Base-by-base conservation (phyloP, 2,113 vertebrate species). In the Ondatra zibethicus region DNA sequence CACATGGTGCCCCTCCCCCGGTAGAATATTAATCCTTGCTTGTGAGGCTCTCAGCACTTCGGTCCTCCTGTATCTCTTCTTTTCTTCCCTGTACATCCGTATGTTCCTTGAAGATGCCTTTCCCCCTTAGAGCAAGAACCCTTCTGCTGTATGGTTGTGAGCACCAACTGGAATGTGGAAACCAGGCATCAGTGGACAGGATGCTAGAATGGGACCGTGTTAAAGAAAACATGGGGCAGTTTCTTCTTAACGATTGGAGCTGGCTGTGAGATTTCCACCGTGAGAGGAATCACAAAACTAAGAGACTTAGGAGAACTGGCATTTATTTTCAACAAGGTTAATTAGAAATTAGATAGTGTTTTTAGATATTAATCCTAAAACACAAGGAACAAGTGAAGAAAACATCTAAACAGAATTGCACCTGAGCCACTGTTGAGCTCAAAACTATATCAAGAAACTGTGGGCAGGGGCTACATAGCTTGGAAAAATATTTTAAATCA, bases 311-410 rank as follows among this genome's bases (percentile, higher is more conserved):
- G 1, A 88, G 19, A 14, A 3, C 0, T 72, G 45, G 39, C 29
- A 21, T 19, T 55, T 72, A 77, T 93, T 94, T 89, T 85, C 27
- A 89, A 45, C 39, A 87, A 63, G 13, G 17, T 13, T 77, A 88
- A 72, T 93, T 70, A 88, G 73, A 96, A 75, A 70, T 80, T 19
- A 88, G 85, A 68, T 75, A 68, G 10, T 77, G 5, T 23, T 86
- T 76, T 96, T 77, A 94, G 23, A 42, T 86, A 68, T 89, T 33
- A 89, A 5, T 84, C 13, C 9, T 42, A 89, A 89, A 77, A 8
- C 4, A 73, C 52, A 87, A 23, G 12, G 36, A 6, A 77, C 13
- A 95, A 16, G 1, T 31, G 10, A 77, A 89, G 91, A 92, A 72
- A 58, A 61, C 4, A 52, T 3, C 45, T 89, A 55, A 72, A 61